A percentile compares a stretch with the other conserved stretches of the same genome.
phyloP scores from a whole-genome alignment of 2,888 invertebrate genomes.

The Nomada goodeniana region DNA sequence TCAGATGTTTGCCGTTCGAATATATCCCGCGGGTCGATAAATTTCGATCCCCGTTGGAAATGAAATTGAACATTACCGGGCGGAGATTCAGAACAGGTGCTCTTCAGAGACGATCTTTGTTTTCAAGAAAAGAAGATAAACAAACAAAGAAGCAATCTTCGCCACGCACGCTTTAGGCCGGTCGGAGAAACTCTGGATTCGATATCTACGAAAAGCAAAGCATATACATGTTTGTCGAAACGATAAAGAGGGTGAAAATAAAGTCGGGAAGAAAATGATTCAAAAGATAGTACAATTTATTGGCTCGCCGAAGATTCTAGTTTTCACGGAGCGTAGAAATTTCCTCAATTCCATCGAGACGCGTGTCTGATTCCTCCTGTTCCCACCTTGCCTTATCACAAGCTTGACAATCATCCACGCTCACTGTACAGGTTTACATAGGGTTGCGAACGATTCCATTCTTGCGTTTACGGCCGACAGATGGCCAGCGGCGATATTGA shows the following conservation, averaged over 20 bases:
- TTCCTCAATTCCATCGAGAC: constrained; percentile 38
- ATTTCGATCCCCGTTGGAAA: constrained; percentile 16
- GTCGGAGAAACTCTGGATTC: constrained; percentile 16
- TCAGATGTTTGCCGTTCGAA: not conserved
- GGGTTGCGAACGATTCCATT: not conserved
- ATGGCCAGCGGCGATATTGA: constrained; percentile 25
- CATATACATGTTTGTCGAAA: too few relatives aligned
- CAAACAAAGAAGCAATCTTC: not conserved
- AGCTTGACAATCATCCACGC: constrained; percentile 2
- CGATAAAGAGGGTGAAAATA: not conserved
- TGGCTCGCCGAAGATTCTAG: not conserved
- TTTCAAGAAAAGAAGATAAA: not conserved
- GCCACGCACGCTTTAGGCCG: constrained; percentile 30
- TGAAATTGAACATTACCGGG: constrained; percentile 1
- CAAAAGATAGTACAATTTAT: not conserved
- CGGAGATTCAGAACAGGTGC: constrained; percentile 20
- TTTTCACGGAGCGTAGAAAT: constrained; percentile 1
- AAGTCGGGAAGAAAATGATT: not conserved
- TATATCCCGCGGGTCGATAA: too few relatives aligned
- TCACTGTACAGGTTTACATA: not conserved
- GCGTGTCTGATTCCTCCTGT: constrained; percentile 13
- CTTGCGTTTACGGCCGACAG: not conserved
- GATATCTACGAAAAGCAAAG: not conserved
- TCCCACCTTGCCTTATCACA: not conserved
- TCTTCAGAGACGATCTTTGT: constrained; percentile 15